A percentile compares a stretch with the other conserved stretches of the same genome.
These are phyloP conservation scores for Lanistes nyassanus DNA, from an alignment of 1,140 invertebrate genomes.

Conservation along the genomic window DNA sequence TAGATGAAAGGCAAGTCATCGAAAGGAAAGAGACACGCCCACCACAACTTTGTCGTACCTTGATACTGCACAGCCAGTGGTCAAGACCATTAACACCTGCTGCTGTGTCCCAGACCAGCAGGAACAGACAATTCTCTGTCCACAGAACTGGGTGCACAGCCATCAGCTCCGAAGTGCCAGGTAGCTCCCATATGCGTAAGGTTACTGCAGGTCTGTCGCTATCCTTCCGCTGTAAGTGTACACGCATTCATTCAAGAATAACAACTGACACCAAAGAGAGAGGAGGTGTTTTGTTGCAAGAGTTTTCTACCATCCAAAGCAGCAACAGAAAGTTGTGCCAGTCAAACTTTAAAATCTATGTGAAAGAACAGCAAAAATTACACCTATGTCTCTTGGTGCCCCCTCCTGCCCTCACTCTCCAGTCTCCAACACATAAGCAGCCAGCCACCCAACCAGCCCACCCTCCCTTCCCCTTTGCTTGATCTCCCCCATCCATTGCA, in stretches of 20 bases:
- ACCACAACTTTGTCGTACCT: constrained; percentile 38
- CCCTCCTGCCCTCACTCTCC: no score
- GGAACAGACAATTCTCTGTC: constrained; percentile 49
- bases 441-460: no score
- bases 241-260: background rate
- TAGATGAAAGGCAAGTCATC: background rate
- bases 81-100: constrained; percentile 46
- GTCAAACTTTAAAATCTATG: no score
- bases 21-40: background rate
- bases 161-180: constrained; percentile 44
- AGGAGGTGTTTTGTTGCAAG: background rate
- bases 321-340: no score
- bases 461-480: no score
- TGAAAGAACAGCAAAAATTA: no score
- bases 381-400: no score
- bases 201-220: constrained; percentile 33
- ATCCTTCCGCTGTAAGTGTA: constrained; percentile 23
- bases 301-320: no score
- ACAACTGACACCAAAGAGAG: background rate
- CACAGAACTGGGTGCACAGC: constrained; percentile 55
- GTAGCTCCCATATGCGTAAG: constrained; percentile 56
- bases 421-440: no score
- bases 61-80: constrained; percentile 53
- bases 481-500: no score
- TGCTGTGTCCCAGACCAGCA: constrained; percentile 55